Conservation (phyloP, 2,888 invertebrate species). For the Hanleya hanleyi region DNA sequence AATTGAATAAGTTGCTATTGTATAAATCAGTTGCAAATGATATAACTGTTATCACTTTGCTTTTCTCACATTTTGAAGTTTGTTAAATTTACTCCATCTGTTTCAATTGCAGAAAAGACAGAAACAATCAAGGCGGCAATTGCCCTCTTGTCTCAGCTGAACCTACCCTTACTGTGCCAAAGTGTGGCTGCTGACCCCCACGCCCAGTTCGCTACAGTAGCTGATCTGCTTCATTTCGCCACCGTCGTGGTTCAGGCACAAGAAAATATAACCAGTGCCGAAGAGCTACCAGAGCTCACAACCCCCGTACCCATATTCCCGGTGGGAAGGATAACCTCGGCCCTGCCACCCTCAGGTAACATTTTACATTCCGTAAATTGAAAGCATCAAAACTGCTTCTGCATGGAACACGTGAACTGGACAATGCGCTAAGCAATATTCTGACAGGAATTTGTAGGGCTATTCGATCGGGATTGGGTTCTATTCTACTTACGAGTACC, state of each 20-base stretch:
- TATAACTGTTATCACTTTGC: too few species aligned
- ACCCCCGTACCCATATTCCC: neutral
- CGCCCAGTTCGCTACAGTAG: conserved; percentile 4
- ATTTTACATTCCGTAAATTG: too few species aligned
- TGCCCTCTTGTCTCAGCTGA: neutral
- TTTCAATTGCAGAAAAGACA: neutral
- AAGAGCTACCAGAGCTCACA: neutral
- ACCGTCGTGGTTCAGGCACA: conserved; percentile 1
- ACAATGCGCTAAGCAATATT: too few species aligned
- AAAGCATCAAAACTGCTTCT: too few species aligned
- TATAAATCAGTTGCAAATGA: too few species aligned
- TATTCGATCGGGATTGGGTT: too few species aligned
- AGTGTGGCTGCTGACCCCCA: conserved; percentile 1
- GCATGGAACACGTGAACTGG: too few species aligned
- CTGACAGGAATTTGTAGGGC: too few species aligned
- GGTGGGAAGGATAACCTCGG: neutral
- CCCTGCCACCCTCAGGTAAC: neutral
- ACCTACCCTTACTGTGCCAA: neutral
- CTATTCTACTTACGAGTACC: too few species aligned
- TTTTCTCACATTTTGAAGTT: too few species aligned
- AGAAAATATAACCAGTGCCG: neutral
- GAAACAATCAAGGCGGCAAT: neutral
- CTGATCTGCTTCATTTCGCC: conserved; percentile 5
- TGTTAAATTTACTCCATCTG: too few species aligned
- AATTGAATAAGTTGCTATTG: too few species aligned